phyloP scores from a whole-genome alignment of 1,140 invertebrate genomes.

The Calliphora vicina region DNA sequence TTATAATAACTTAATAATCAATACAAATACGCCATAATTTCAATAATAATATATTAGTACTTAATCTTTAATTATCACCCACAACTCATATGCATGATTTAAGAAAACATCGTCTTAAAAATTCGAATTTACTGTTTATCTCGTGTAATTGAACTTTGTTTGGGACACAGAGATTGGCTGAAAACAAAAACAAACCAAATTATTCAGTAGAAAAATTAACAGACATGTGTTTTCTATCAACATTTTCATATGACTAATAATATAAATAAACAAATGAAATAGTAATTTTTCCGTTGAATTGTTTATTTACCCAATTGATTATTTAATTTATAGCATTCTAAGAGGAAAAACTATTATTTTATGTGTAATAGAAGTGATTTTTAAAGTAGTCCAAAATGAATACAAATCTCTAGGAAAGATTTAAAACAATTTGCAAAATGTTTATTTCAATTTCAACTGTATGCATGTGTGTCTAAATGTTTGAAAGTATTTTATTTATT shows the following conservation, averaged over 20 bases:
- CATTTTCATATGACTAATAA: neutral
- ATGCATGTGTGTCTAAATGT: neutral
- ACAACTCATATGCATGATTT: too few relatives aligned
- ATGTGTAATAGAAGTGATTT: neutral
- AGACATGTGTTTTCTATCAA: neutral
- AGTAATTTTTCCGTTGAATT: neutral
- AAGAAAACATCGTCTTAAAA: neutral
- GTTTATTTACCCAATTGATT: neutral
- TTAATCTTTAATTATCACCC: too few relatives aligned
- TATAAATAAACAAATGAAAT: neutral
- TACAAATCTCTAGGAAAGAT: too few relatives aligned
- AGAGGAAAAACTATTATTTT: neutral
- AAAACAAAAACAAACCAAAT: neutral
- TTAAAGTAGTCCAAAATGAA: too few relatives aligned
- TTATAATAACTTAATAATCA: too few relatives aligned
- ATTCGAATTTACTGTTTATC: neutral
- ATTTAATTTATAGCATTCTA: neutral
- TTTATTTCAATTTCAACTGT: too few relatives aligned
- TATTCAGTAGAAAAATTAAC: neutral
- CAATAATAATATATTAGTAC: too few relatives aligned
- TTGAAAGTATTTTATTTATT: neutral
- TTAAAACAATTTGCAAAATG: too few relatives aligned
- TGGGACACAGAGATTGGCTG: neutral
- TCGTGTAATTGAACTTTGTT: neutral
- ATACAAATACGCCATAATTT: too few relatives aligned